phyloP scores from a whole-genome alignment of 2,113 vertebrate genomes.

The Platichthys stellatus region DNA sequence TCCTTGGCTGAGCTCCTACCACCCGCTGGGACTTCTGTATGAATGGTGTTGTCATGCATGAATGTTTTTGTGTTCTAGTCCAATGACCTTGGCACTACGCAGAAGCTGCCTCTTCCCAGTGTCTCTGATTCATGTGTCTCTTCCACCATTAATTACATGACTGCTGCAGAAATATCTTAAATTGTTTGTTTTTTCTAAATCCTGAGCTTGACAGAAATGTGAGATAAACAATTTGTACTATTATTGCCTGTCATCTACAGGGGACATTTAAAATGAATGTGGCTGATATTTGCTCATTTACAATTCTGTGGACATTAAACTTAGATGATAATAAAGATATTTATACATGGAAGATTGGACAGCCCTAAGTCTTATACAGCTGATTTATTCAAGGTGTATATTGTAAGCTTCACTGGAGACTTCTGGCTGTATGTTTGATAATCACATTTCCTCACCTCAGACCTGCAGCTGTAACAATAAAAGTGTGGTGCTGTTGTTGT shows the following conservation, averaged over 20 bases:
- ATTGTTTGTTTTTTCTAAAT: too few species aligned
- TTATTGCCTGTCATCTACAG: background rate
- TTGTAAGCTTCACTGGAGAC: slow-evolving; percentile 23
- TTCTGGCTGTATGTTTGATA: slow-evolving; percentile 34
- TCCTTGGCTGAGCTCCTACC: background rate
- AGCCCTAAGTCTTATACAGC: too few species aligned
- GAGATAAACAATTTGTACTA: background rate
- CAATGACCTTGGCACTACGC: slow-evolving; percentile 11
- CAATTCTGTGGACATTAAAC: slow-evolving; percentile 1
- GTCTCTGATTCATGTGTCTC: too few species aligned
- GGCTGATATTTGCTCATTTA: background rate
- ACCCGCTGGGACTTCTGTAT: slow-evolving; percentile 4
- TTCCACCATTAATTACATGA: background rate
- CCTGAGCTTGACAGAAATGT: background rate
- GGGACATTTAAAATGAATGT: background rate
- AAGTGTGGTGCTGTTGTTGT: slow-evolving; percentile 21
- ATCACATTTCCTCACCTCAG: slow-evolving; percentile 54
- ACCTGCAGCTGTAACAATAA: slow-evolving; percentile 58
- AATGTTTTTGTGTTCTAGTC: background rate
- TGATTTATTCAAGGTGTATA: slow-evolving; percentile 11
- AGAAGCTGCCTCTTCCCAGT: background rate
- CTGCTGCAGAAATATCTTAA: background rate
- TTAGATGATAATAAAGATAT: background rate
- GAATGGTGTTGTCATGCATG: slow-evolving; percentile 6
- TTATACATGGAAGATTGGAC: background rate